Conservation (phyloP, 2,113 vertebrate species). For the Pterocles burchelli region DNA sequence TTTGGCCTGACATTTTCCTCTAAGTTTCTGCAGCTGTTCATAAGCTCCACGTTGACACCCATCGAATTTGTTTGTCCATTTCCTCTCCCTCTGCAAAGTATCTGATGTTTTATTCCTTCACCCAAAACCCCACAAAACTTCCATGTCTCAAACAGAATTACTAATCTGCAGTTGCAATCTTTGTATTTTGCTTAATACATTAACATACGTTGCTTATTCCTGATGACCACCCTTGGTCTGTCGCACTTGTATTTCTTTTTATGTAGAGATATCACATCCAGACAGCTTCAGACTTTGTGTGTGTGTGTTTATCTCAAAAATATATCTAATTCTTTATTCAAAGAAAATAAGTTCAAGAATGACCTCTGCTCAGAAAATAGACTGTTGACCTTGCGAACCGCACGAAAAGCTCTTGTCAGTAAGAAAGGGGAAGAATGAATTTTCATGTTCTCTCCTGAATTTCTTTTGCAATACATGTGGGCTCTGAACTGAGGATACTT, state of each 20-base stretch:
- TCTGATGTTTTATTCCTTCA: neutral
- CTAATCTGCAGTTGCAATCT: neutral
- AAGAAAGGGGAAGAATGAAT: neutral
- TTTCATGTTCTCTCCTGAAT: neutral
- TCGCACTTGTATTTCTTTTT: neutral
- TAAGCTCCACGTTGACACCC: neutral
- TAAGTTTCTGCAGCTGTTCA: neutral
- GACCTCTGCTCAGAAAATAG: neutral
- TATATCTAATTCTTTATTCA: neutral
- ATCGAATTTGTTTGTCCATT: neutral
- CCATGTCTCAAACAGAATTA: neutral
- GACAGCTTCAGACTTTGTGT: neutral
- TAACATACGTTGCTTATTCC: neutral
- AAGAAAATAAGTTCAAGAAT: neutral
- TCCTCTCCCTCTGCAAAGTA: neutral
- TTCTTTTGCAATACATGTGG: neutral
- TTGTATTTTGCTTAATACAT: neutral
- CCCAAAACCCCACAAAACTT: accelerated
- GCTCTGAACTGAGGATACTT: neutral
- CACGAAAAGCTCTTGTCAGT: neutral
- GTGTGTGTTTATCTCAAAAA: neutral
- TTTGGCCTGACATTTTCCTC: neutral
- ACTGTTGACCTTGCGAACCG: neutral
- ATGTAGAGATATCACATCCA: neutral
- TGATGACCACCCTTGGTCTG: neutral